phyloP scores from a whole-genome alignment of 2,888 invertebrate species.

The Tetanocera ferruginea region DNA sequence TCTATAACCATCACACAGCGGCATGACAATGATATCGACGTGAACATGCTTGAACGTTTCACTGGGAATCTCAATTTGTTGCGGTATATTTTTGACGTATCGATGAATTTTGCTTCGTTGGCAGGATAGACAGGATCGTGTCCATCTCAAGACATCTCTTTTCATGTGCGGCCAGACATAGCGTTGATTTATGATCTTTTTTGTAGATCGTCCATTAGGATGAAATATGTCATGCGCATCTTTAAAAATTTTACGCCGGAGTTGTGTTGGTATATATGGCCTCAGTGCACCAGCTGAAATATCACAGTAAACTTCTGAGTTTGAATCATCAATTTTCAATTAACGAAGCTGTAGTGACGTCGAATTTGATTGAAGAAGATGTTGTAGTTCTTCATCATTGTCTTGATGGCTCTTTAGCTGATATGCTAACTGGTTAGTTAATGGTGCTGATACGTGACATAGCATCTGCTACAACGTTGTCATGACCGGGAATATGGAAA shows the following conservation, averaged over 20 bases:
- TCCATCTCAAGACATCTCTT: conserved; percentile 30
- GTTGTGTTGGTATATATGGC: conserved; percentile 34
- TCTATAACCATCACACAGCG: neutral
- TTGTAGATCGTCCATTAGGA: conserved; percentile 33
- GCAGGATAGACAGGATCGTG: conserved; percentile 34
- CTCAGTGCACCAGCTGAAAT: conserved; percentile 23
- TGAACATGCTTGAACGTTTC: conserved; percentile 14
- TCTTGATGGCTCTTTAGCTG: conserved; percentile 35
- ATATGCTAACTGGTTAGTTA: conserved; percentile 30
- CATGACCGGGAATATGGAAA: conserved; percentile 28
- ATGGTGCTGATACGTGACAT: conserved; percentile 38
- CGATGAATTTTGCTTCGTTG: conserved; percentile 38
- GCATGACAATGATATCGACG: conserved; percentile 27
- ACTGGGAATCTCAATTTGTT: conserved; percentile 11
- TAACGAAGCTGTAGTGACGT: conserved; percentile 33
- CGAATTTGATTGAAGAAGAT: conserved; percentile 17
- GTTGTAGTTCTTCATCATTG: conserved; percentile 36
- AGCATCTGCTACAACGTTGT: conserved; percentile 45
- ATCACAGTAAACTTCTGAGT: conserved; percentile 40
- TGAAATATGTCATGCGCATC: conserved; percentile 37
- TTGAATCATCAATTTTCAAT: conserved; percentile 28
- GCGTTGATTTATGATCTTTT: conserved; percentile 30
- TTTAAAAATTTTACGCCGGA: conserved; percentile 32
- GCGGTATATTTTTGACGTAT: neutral
- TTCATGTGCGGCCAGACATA: conserved; percentile 47